These are phyloP conservation scores for Threskiornis aethiopicus DNA, from an alignment of 2,797 vertebrate genomes.

Conservation along the genomic window DNA sequence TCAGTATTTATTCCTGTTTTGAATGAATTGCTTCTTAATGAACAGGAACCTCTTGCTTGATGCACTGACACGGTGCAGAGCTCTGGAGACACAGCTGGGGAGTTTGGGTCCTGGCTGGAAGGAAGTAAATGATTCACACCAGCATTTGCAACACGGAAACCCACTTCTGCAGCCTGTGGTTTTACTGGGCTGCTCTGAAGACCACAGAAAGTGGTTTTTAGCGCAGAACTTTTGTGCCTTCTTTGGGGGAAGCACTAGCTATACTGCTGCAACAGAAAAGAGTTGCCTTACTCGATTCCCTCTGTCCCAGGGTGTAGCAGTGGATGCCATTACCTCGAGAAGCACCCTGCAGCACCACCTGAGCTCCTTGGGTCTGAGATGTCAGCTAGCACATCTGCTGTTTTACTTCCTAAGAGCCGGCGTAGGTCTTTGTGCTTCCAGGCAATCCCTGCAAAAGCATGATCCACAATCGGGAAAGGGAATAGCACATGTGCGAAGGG, in stretches of 20 bases:
- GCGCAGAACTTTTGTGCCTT: not conserved
- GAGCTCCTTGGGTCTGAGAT: not conserved
- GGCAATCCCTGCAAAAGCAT: not conserved
- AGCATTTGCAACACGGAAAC: not conserved
- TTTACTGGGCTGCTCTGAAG: not conserved
- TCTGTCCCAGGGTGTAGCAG: not conserved
- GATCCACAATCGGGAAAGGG: not conserved
- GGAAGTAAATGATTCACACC: not conserved
- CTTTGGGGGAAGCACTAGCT: not conserved
- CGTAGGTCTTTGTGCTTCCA: not conserved
- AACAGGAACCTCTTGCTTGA: not conserved
- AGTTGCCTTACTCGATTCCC: not conserved
- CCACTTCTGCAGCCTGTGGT: not conserved
- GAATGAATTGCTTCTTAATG: not conserved
- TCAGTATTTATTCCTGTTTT: not conserved
- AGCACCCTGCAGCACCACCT: not conserved
- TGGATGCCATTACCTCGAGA: not conserved
- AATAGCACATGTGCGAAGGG: not conserved
- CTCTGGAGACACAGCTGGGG: not conserved
- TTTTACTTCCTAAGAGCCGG: not conserved
- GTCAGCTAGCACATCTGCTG: not conserved
- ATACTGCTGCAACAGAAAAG: accelerated
- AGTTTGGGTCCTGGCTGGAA: not conserved
- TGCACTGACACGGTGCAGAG: not conserved
- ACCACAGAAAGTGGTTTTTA: not conserved